phyloP scores from a whole-genome alignment of 2,888 invertebrate genomes.

The Leptinotarsa rubiginosa region DNA sequence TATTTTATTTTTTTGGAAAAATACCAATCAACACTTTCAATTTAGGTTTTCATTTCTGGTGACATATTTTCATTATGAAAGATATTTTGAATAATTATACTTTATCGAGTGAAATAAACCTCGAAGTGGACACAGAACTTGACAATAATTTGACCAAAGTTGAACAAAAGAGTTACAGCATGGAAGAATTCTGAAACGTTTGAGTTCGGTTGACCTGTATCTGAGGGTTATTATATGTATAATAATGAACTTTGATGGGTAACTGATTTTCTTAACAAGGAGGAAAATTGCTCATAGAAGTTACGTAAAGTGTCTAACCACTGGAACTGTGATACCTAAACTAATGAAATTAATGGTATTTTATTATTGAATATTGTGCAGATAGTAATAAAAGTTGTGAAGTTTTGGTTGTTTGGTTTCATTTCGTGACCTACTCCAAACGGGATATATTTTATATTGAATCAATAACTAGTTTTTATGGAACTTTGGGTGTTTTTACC shows the following conservation, averaged over 20 bases:
- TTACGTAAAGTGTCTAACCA: conserved; percentile 38
- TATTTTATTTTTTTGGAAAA: conserved; percentile 48
- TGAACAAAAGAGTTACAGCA: neutral
- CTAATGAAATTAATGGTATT: conserved; percentile 40
- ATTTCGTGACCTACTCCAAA: neutral
- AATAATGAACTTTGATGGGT: conserved; percentile 34
- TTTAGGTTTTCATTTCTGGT: conserved; percentile 30
- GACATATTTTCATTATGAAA: too few species aligned
- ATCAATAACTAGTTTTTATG: neutral
- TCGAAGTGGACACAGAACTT: neutral
- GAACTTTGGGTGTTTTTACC: too few species aligned
- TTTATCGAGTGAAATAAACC: neutral
- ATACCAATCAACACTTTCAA: conserved; percentile 54
- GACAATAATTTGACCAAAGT: neutral
- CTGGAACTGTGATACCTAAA: conserved; percentile 51
- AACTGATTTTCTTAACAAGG: conserved; percentile 29
- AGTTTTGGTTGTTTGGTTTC: conserved; percentile 1
- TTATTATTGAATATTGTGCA: conserved; percentile 27
- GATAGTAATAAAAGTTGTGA: conserved; percentile 26
- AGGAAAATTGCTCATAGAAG: conserved; percentile 36
- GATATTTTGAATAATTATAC: too few species aligned
- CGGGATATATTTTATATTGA: neutral
- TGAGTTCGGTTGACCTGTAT: conserved; percentile 21
- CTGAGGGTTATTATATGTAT: conserved; percentile 29
- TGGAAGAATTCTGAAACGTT: neutral